A percentile compares a stretch with the other conserved stretches of the same genome.
Evolutionary conservation across 2,888 invertebrate genomes (phyloP).

Genomic region (Coronaproctus castanopsis): DNA sequence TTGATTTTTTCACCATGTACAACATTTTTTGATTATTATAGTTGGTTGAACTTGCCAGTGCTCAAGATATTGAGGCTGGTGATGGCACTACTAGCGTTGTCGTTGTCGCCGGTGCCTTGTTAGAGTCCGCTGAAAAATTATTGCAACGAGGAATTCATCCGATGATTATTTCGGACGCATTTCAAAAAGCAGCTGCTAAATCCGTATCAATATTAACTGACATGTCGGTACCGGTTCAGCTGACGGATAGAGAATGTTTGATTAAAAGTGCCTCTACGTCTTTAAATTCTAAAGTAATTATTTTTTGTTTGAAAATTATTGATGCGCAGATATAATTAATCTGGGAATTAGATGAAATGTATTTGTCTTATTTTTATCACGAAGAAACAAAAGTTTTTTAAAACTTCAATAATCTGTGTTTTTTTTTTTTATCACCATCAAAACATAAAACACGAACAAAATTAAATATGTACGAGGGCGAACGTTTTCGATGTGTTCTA

Average conservation of each 20-base stretch:
- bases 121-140: slow-evolving; percentile 85
- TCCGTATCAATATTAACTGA: slow-evolving; percentile 55
- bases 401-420: background rate
- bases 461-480: too few relatives aligned
- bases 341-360: too few relatives aligned
- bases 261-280: slow-evolving; percentile 93
- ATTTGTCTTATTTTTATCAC: too few relatives aligned
- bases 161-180: slow-evolving; percentile 89
- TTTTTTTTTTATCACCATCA: background rate
- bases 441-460: too few relatives aligned
- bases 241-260: slow-evolving; percentile 67
- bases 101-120: slow-evolving; percentile 83
- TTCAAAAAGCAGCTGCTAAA: slow-evolving; percentile 63
- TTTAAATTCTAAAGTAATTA: slow-evolving; percentile 69
- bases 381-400: too few relatives aligned
- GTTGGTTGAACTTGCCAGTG: slow-evolving; percentile 93
- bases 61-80: slow-evolving; percentile 97
- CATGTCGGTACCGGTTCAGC: slow-evolving; percentile 70
- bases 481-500: too few relatives aligned
- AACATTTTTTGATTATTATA: too few relatives aligned
- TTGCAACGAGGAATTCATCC: slow-evolving; percentile 90
- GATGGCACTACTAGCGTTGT: slow-evolving; percentile 99
- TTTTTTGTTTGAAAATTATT: too few relatives aligned
- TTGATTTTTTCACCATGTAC: too few relatives aligned
- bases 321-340: too few relatives aligned